These are phyloP conservation scores for Elymnias hypermnestra DNA, from an alignment of 1,140 invertebrate species.

Conservation along the genomic window DNA sequence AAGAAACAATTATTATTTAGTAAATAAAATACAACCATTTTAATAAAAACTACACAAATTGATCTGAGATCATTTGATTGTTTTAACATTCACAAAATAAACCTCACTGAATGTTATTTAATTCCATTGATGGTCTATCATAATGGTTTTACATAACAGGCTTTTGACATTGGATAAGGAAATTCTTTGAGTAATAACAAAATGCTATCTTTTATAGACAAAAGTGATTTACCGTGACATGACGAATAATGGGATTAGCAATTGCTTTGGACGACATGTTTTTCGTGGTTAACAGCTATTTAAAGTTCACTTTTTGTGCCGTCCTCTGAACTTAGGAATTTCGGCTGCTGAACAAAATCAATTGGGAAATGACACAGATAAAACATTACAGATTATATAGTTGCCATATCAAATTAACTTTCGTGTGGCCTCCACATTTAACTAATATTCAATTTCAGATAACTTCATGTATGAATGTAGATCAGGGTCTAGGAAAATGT, in stretches of 20 bases:
- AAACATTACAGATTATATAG: too few relatives aligned
- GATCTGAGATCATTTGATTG: too few relatives aligned
- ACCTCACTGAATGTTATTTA: not conserved
- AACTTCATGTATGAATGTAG: too few relatives aligned
- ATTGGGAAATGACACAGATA: too few relatives aligned
- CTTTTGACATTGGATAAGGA: slow-evolving; percentile 44
- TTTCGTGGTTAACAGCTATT: too few relatives aligned
- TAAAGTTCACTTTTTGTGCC: too few relatives aligned
- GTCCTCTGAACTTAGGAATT: not conserved
- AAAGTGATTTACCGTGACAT: slow-evolving; percentile 52
- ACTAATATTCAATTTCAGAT: too few relatives aligned
- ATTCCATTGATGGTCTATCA: not conserved
- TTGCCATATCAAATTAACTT: too few relatives aligned
- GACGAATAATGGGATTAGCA: slow-evolving; percentile 49
- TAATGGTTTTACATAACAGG: slow-evolving; percentile 71
- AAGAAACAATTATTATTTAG: slow-evolving; percentile 1
- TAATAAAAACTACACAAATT: too few relatives aligned
- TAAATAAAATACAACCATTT: slow-evolving; percentile 1
- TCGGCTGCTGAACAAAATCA: not conserved
- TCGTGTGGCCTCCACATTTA: too few relatives aligned
- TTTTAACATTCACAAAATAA: not conserved
- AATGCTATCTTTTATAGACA: too few relatives aligned
- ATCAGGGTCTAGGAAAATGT: too few relatives aligned
- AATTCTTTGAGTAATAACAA: slow-evolving; percentile 12
- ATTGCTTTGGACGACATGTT: slow-evolving; percentile 66